Evolutionary conservation across 1,140 invertebrate genomes (phyloP), one percentile per base, ranked within the genome.

Genomic region (Stratiolaelaps scimitus): DNA sequence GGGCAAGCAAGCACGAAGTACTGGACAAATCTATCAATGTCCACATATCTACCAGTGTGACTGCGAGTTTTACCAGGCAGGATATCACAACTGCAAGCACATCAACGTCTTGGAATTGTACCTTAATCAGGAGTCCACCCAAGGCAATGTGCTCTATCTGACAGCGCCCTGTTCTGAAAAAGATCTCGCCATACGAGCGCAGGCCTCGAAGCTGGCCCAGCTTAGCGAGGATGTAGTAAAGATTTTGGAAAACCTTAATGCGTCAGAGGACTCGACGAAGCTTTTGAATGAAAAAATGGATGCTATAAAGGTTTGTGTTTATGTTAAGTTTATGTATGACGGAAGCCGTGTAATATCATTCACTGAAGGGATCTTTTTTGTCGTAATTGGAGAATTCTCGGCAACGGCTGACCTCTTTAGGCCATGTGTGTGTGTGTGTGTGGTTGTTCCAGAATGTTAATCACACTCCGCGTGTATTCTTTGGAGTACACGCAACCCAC

Each of bases 41-140:
- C 53, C 53, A 5, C 53, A 60, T 23, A 60, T 60, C 53, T 60
- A 60, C 20, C 53, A 60, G 34, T 60, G 53, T 34, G 53, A 60
- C 53, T 60, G 53, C 23, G 53, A 60, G 15, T 60, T 60, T 34
- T 60, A 60, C 23, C 53, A 29, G n/a, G 53, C 53, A 26, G 53
- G 53, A n/a, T 60, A 60, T 26, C 53, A 60, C 10, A 60, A 60
- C 23, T 60, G 53, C 53, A 60, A 60, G 23, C 53, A 60, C 23
- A 60, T 60, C n/a, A 60, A 60, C 23, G 53, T 60, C 1, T 34
- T 60, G 26, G 53, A 60, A 34, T 23, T 60, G 13, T 60, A 60
- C 34, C 53, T 60, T 2, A 26, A 60, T 60, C 53, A 60, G 34
- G 53, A 60, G 26, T 26, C 53, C 1, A 19, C 53, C 1, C 53